Base-by-base conservation (phyloP, 2,797 vertebrate genomes). In the Selene dorsalis region DNA sequence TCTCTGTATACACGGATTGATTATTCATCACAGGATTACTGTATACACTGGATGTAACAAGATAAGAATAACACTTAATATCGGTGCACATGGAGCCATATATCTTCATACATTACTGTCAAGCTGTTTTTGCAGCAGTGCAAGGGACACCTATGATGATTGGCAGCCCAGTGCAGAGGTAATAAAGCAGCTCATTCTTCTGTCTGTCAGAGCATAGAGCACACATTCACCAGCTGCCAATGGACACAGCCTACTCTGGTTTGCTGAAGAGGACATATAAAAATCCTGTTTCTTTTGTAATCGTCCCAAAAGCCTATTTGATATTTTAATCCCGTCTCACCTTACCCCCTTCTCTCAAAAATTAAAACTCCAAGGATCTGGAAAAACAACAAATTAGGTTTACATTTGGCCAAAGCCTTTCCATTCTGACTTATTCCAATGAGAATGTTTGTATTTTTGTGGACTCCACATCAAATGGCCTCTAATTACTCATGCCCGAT, bases 281-380 rank as follows among this genome's bases (percentile, higher is more conserved):
- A 87, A 93, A 77, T 79, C 65, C 73, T 93, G 91, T 94, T 95
- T 94, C 92, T 93, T 92, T 94, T 93, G 93, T 93, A 88, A 92
- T 91, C 60, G 70, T 83, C 91, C 92, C 91, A 94, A 91, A 91
- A 87, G 24, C 70, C 85, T 76, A 77, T 87, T 94, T 86, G 80
- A 86, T 90, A 89, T 92, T 94, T 93, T 90, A 90, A 92, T 92
- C 88, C 82, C 65, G 77, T 87, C 87, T 82, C 79, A 90, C 87
- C 80, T 87, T 85, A 81, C 82, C 72, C 58, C 60, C 71, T 53
- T 73, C 62, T 84, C 45, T 61, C 41, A 75, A 70, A 76, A 84
- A 82, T 53, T 30, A 80, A 80, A 76, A 45, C 80, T 80, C 56
- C 63, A 74, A 45, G 75, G 75, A 64, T 68, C 55, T 82, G 80